These are phyloP conservation scores for Pemphigus obesinymphae DNA, from an alignment of 1,140 invertebrate genomes.

Conservation along the genomic window DNA sequence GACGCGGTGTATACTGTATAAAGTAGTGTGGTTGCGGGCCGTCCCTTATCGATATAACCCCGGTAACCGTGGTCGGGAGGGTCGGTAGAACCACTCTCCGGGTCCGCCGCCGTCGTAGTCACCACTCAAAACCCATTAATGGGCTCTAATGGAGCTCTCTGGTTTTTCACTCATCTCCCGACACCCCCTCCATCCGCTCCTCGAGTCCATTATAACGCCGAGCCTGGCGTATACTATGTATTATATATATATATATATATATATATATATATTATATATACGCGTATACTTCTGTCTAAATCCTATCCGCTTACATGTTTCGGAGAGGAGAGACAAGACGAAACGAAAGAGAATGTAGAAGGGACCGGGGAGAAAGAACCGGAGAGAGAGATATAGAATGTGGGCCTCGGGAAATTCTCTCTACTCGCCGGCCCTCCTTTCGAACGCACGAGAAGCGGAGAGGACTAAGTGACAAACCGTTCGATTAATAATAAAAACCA, in stretches of 20 bases:
- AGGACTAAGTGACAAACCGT: conserved; percentile 38
- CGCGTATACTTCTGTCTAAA: not conserved
- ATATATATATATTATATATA: no score
- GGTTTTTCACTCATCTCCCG: conserved; percentile 36
- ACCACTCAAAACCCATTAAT: conserved; percentile 41
- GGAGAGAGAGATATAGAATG: not conserved
- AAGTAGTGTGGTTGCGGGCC: not conserved
- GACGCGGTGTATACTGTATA: not conserved
- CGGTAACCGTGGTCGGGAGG: not conserved
- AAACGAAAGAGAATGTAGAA: not conserved
- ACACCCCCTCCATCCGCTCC: not conserved
- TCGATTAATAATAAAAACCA: conserved; percentile 39
- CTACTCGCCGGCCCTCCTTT: not conserved
- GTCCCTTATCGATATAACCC: not conserved
- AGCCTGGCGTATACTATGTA: no score
- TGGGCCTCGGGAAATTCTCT: no score
- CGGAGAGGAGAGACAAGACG: not conserved
- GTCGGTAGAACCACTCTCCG: conserved; percentile 11
- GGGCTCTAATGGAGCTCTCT: conserved; percentile 40
- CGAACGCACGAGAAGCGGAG: not conserved
- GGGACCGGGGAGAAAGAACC: not conserved
- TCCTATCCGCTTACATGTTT: conserved; percentile 38
- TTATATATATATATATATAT: no score
- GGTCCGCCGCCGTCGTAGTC: conserved; percentile 24
- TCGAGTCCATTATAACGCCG: conserved; percentile 30